Evolutionary conservation across 2,888 invertebrate genomes (phyloP), one percentile per base, ranked within the genome.

Genomic region (Watsonalla binaria): DNA sequence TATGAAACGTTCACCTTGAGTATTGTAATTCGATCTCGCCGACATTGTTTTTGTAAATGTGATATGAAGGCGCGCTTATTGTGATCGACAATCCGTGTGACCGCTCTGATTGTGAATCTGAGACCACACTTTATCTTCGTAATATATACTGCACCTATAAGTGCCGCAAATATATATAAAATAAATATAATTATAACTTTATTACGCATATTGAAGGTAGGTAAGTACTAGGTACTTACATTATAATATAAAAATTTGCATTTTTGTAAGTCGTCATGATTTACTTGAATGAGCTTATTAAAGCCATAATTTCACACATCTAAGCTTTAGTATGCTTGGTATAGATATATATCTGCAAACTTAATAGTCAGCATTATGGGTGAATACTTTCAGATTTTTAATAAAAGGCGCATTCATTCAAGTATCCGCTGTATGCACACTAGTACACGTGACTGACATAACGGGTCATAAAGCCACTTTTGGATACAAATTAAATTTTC

Each of bases 1-100:
- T 84, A 75, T 84, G 76, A 76, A 73, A 73, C 61, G 59, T 58
- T 83, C 77, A 84, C 88, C 84, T 88, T 87, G 86, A 65, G 71
- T 64, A 70, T 37, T 82, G 70, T 82, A 77, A 88, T 67, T 51
- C 59, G 84, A 87, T 67, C 75, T 56, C 66, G 71, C 83, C 84
- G 86, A 75, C 82, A 72, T 76, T 78, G 77, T 80, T 78, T 75
- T 75, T 54, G 63, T 63, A 65, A 83, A 83, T 67, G 58, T 54
- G 78, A 83, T 70, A 69, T 73, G 63, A 56, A 55, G 62, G 57
- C 42, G 55, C 39, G 56, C 58, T 60, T 64, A 68, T 65, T 42
- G 42, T 58, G 59, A 62, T 39, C 55, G 49, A 54, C 60, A 58
- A 55, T 65, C 66, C 66, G 67, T 70, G 66, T 65, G 69, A 74